A percentile compares a stretch with the other conserved stretches of the same genome.
These are phyloP conservation scores for Anneissia japonica DNA, from an alignment of 35 echinoderm and acorn worm genomes.

Conservation along the genomic window DNA sequence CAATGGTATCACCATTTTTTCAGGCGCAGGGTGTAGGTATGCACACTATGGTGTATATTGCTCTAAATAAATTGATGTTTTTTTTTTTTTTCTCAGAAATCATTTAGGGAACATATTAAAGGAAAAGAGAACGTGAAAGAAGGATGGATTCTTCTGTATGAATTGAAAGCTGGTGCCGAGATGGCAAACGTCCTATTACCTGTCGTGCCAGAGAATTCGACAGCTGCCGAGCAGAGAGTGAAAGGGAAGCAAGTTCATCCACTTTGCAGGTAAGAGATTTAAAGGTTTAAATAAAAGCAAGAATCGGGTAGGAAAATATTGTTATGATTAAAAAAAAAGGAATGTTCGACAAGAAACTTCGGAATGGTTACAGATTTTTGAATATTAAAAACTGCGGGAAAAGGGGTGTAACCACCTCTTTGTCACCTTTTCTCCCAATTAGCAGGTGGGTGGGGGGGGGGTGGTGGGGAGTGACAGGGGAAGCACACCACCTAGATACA, in stretches of 20 bases:
- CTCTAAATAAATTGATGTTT: not conserved
- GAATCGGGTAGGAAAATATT: no score
- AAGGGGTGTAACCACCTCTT: not conserved
- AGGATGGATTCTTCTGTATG: slow-evolving; percentile 85
- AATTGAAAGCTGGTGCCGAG: slow-evolving; percentile 67
- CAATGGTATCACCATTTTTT: not conserved
- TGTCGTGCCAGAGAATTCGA: slow-evolving; percentile 38
- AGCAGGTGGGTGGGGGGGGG: no score
- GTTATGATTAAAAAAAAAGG: no score
- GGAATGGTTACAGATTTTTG: no score
- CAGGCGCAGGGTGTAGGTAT: not conserved
- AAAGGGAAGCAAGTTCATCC: slow-evolving; percentile 59
- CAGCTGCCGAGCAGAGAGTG: slow-evolving; percentile 37
- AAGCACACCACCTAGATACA: not conserved
- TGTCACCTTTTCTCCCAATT: not conserved
- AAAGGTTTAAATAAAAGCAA: no score
- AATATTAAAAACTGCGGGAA: not conserved
- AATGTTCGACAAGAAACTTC: no score
- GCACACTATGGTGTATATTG: not conserved
- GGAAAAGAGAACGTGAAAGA: slow-evolving; percentile 29
- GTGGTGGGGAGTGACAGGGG: not conserved
- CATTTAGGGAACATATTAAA: slow-evolving; percentile 15
- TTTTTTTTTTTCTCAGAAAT: slow-evolving; percentile 6
- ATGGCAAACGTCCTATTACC: slow-evolving; percentile 54
- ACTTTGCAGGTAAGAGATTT: slow-evolving; percentile 57